Conservation (phyloP, 2,113 vertebrate species). For the Dicaeum eximium region DNA sequence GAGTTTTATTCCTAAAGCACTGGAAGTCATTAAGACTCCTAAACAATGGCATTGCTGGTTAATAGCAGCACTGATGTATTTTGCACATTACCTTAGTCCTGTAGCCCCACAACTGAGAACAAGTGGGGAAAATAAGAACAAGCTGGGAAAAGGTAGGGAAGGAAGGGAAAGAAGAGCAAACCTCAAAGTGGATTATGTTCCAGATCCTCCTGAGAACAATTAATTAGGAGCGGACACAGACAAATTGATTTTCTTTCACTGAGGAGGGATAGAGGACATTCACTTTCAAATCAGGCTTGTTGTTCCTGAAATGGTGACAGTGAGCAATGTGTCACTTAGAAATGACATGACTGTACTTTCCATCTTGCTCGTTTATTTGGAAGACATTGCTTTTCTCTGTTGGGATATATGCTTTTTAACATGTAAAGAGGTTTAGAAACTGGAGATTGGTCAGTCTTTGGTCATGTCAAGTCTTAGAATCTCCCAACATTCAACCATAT, state of each 20-base stretch:
- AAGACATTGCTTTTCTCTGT: background rate
- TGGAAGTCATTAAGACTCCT: background rate
- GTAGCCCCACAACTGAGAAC: background rate
- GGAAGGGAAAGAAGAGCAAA: background rate
- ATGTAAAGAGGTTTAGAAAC: background rate
- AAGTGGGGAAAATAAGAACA: background rate
- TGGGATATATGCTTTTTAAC: background rate
- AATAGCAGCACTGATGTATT: background rate
- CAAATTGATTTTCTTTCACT: conserved; percentile 54
- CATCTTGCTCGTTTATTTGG: background rate
- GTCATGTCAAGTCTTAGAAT: background rate
- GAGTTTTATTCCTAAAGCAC: background rate
- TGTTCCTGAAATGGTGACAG: conserved; percentile 28
- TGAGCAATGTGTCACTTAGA: conserved; percentile 34
- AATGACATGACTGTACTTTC: conserved; percentile 38
- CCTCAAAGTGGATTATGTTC: background rate
- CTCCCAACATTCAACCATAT: background rate
- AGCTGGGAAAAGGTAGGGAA: background rate
- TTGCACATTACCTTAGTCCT: background rate
- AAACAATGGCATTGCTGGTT: background rate
- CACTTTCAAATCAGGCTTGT: conserved; percentile 42
- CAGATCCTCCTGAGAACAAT: conserved; percentile 22
- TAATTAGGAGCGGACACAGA: conserved; percentile 21
- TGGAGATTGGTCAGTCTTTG: background rate
- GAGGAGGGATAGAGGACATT: conserved; percentile 17